These are phyloP conservation scores for Pholis gunnellus DNA, from an alignment of 2,113 vertebrate genomes.

Conservation along the genomic window DNA sequence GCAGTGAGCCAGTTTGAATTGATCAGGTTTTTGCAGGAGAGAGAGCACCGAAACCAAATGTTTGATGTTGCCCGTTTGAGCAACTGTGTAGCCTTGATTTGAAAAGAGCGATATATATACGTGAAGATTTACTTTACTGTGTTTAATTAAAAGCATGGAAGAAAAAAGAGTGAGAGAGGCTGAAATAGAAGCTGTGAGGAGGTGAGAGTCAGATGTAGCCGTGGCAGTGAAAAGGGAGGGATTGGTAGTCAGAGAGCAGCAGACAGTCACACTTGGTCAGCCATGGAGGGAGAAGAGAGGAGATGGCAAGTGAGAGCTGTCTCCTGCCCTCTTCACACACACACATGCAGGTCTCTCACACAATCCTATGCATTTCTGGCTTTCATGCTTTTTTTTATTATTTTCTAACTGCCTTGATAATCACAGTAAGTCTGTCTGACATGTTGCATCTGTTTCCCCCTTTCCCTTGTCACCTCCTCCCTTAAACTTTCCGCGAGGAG, in stretches of 20 bases:
- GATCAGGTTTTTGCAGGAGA: not conserved
- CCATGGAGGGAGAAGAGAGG: conserved; percentile 21
- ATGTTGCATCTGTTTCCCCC: not conserved
- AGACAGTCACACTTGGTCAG: conserved; percentile 44
- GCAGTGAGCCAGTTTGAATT: not conserved
- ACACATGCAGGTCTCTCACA: not conserved
- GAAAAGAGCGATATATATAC: not conserved
- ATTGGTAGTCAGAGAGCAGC: conserved; percentile 17
- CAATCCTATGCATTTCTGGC: not conserved
- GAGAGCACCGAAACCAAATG: not conserved
- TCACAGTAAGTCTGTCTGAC: conserved; percentile 14
- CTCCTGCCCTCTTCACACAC: conserved; percentile 11
- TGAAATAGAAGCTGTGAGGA: conserved; percentile 2
- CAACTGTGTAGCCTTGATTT: conserved; percentile 1
- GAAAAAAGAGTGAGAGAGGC: not conserved
- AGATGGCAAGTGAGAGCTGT: conserved; percentile 40
- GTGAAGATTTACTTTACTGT: conserved; percentile 1
- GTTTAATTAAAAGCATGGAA: not conserved
- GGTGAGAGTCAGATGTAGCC: conserved; percentile 18
- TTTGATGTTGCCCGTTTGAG: conserved; percentile 5
- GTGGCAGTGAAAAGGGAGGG: conserved; percentile 23
- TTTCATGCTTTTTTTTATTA: not conserved
- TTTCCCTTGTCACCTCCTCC: not conserved
- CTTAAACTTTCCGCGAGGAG: not conserved
- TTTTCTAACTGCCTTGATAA: conserved; percentile 14